Conservation (phyloP, 53 echinoderm and acorn worm genomes). For the Hippasteria phrygiana region DNA sequence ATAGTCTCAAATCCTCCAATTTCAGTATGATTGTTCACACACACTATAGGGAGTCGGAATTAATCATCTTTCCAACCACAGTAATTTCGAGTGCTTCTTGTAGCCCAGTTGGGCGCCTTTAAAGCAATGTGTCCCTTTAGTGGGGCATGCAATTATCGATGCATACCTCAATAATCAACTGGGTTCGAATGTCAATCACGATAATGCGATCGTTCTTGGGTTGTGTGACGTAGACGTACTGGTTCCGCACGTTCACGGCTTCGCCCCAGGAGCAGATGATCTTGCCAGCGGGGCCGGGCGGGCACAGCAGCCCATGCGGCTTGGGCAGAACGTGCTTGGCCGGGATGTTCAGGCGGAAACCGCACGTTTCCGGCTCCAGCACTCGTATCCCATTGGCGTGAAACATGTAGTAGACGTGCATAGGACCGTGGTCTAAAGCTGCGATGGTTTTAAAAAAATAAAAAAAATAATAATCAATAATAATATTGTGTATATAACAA, state of each 20-base stretch:
- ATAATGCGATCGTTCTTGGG: slow-evolving; percentile 86
- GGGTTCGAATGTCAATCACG: slow-evolving; percentile 76
- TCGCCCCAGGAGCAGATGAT: slow-evolving; percentile 84
- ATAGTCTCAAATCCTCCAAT: too few relatives aligned
- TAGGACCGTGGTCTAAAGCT: slow-evolving; percentile 77
- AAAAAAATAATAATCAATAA: too few relatives aligned
- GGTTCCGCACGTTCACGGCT: slow-evolving; percentile 80
- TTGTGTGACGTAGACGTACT: slow-evolving; percentile 92
- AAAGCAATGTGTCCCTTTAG: too few relatives aligned
- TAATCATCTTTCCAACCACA: too few relatives aligned
- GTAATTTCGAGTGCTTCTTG: too few relatives aligned
- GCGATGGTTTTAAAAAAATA: too few relatives aligned
- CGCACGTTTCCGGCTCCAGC: slow-evolving; percentile 93
- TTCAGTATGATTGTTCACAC: too few relatives aligned
- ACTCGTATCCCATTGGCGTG: slow-evolving; percentile 88
- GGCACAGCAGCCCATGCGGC: slow-evolving; percentile 79
- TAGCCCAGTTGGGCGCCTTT: too few relatives aligned
- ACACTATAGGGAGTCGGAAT: too few relatives aligned
- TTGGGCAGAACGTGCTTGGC: slow-evolving; percentile 79
- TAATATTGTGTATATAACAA: too few relatives aligned
- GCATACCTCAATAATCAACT: slow-evolving; percentile 90
- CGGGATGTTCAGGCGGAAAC: slow-evolving; percentile 72
- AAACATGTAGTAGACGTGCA: slow-evolving; percentile 93
- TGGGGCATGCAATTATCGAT: too few relatives aligned
- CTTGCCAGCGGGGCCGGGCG: slow-evolving; percentile 52